phyloP scores from a whole-genome alignment of 2,797 vertebrate species.

The Lutjanus campechanus region DNA sequence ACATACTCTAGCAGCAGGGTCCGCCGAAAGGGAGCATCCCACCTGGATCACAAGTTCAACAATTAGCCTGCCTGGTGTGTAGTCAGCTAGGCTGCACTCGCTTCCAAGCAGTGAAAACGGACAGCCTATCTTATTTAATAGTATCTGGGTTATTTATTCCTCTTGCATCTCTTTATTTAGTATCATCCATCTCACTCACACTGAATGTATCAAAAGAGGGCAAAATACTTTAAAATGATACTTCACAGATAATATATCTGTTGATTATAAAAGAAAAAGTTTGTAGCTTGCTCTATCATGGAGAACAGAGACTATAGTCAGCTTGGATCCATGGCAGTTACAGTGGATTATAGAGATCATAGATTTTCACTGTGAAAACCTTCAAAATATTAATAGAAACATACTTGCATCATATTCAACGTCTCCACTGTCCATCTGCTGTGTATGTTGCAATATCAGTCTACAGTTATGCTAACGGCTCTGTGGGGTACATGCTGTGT shows the following conservation, averaged over 20 bases:
- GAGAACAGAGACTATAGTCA: too few relatives aligned
- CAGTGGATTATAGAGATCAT: too few relatives aligned
- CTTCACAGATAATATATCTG: too few relatives aligned
- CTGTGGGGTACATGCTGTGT: too few relatives aligned
- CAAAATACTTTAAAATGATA: background rate
- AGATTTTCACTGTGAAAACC: background rate
- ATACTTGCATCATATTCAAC: background rate
- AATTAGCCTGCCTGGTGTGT: slow-evolving; percentile 4
- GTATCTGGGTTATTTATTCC: background rate
- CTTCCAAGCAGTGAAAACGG: slow-evolving; percentile 4
- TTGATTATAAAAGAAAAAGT: too few relatives aligned
- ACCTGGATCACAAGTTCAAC: slow-evolving; percentile 4
- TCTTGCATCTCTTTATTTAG: background rate
- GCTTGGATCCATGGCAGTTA: too few relatives aligned
- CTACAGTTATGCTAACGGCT: too few relatives aligned
- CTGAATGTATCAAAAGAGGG: background rate
- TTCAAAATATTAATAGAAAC: background rate
- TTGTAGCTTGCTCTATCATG: too few relatives aligned
- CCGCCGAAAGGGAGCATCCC: slow-evolving; percentile 26
- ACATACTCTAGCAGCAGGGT: slow-evolving; percentile 26
- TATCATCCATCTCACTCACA: background rate
- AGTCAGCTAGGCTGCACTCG: background rate
- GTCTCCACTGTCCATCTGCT: background rate
- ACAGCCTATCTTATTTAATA: slow-evolving; percentile 1
- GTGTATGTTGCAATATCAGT: too few relatives aligned